Conservation (phyloP, 2,113 vertebrate genomes). For the Arenaria interpres region DNA sequence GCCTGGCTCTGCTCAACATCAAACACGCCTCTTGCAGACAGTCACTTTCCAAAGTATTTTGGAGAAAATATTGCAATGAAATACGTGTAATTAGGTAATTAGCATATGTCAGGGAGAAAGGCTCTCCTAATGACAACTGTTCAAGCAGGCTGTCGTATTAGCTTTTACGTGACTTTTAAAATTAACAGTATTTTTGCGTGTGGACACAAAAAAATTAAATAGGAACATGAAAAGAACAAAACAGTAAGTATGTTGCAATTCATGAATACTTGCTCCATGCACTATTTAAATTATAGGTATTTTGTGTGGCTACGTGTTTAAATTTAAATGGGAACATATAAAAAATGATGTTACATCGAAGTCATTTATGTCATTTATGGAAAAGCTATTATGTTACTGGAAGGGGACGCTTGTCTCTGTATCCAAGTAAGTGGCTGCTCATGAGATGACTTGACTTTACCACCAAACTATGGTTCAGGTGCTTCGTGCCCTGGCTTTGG, state of each 20-base stretch:
- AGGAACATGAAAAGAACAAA: neutral
- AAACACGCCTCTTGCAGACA: neutral
- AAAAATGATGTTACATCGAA: neutral
- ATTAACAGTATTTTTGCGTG: neutral
- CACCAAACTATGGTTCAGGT: neutral
- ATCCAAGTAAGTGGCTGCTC: neutral
- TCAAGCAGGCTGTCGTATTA: neutral
- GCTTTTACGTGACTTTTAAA: neutral
- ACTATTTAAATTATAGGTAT: neutral
- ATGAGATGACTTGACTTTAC: neutral
- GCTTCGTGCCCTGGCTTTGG: neutral
- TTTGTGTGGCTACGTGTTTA: fast-evolving
- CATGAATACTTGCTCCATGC: fast-evolving
- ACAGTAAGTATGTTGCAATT: neutral
- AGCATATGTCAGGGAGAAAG: neutral
- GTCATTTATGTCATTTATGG: neutral
- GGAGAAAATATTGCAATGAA: neutral
- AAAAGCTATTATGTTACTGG: neutral
- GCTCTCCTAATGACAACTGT: neutral
- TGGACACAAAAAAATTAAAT: neutral
- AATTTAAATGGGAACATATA: neutral
- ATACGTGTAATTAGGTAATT: neutral
- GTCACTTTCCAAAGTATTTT: neutral
- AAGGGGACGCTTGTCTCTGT: neutral
- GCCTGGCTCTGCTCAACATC: neutral